Percentiles rank a stretch among this genome's conserved stretches.
These are phyloP conservation scores for Actenoides lindsayi DNA, from an alignment of 2,113 vertebrate genomes.

Conservation along the genomic window DNA sequence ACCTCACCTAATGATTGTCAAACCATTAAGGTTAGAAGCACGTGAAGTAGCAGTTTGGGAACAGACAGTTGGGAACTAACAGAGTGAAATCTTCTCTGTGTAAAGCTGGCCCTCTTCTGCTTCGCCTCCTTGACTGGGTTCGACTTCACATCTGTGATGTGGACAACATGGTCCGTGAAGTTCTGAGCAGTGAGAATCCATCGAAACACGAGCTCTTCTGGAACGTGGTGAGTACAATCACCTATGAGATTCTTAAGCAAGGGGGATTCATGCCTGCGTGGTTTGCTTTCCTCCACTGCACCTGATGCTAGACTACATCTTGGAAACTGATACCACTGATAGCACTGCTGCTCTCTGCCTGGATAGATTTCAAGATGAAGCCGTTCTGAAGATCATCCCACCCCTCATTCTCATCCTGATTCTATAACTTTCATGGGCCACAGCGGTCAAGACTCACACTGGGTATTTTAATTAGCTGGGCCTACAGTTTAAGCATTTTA, in stretches of 20 bases:
- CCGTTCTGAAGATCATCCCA: background rate
- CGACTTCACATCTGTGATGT: slow-evolving; percentile 90
- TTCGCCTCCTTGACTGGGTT: slow-evolving; percentile 94
- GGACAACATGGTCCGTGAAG: slow-evolving; percentile 85
- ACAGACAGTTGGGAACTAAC: background rate
- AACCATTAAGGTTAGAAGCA: background rate
- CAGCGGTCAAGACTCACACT: background rate
- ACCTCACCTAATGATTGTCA: background rate
- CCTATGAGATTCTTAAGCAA: background rate
- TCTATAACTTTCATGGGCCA: background rate
- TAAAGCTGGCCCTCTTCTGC: slow-evolving; percentile 87
- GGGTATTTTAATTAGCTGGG: background rate
- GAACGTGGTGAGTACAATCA: slow-evolving; percentile 82
- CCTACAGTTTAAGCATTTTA: background rate
- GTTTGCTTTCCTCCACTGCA: background rate
- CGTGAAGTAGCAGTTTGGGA: background rate
- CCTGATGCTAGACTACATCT: background rate
- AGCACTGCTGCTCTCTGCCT: background rate
- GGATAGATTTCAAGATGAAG: background rate
- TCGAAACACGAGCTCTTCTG: slow-evolving; percentile 87
- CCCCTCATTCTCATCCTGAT: background rate
- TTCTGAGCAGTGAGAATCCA: slow-evolving; percentile 90
- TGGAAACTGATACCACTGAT: background rate
- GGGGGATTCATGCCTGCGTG: rapidly evolving
- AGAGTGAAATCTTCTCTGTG: background rate